Evolutionary conservation across 30 jellyfish, hydroid and myxozoan genomes (phyloP).

Genomic region (Turritopsis dohrnii): DNA sequence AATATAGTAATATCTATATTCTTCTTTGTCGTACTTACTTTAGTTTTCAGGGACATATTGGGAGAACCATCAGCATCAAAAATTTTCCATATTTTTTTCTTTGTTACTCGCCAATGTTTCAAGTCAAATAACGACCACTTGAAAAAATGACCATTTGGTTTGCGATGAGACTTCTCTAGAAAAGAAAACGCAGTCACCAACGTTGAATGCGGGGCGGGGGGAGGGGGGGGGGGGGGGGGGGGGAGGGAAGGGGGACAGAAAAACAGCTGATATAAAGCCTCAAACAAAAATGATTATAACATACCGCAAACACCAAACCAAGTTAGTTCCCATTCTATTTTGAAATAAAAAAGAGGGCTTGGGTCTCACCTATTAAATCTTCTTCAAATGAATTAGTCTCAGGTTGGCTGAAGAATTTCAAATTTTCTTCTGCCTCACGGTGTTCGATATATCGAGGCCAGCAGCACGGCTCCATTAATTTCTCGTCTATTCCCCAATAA

Average conservation of each 20-base stretch:
- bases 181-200: neutral
- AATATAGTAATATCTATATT: too few relatives aligned
- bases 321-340: too few relatives aligned
- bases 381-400: neutral
- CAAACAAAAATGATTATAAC: too few relatives aligned
- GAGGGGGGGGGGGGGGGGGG: too few relatives aligned
- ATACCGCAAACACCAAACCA: too few relatives aligned
- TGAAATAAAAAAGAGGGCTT: neutral
- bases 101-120: neutral
- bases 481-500: neutral
- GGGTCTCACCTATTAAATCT: neutral
- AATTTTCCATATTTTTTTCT: neutral
- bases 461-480: neutral
- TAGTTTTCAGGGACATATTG: neutral
- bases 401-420: neutral
- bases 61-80: neutral
- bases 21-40: too few relatives aligned
- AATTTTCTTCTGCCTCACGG: neutral
- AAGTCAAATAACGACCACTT: neutral
- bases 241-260: too few relatives aligned
- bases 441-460: neutral
- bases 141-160: neutral
- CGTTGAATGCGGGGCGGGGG: too few relatives aligned
- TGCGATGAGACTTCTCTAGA: neutral
- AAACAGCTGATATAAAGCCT: too few relatives aligned